Evolutionary conservation across 2,113 vertebrate genomes (phyloP), one percentile per base, ranked within the genome.

Genomic region (Mesocricetus auratus): DNA sequence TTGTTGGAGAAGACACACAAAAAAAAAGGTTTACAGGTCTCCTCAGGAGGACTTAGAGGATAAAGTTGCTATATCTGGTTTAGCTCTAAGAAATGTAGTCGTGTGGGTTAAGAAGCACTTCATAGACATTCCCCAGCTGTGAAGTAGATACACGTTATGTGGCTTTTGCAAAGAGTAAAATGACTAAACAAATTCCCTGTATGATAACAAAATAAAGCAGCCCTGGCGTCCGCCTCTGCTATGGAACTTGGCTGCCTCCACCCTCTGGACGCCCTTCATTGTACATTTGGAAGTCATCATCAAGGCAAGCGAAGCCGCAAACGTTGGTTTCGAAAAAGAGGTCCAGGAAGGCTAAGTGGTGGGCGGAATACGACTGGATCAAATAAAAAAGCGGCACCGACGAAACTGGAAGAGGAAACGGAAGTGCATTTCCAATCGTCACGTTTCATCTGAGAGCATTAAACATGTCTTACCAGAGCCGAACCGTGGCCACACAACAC

Each of bases 261-360:
- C 36, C 10, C 53, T 82, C n/a, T 42, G 45, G 26, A 8, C 2
- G 11, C 45, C 42, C 26, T 92, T 69, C 62, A 1, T 17, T 77
- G 56, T 85, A 31, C 95, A 89, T 96, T 90, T 97, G 97, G 94
- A 96, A 91, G 74, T 87, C 86, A 74, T 98, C 71, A 79, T 45
- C 81, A 69, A 91, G 36, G 79, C 83, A 69, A 29, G 36, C 68
- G 45, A 92, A 93, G 71, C 69, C 98, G 10, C 4, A 53, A 91
- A 74, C 90, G 78, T 42, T 81, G 93, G 81, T 92, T 95, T 97
- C 88, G 93, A 77, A 90, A 95, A 86, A 69, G 77, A 86, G 17
- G 22, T 73, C 91, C n/a, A 90, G 95, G 88, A 94, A 92, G 90
- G 26, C 81, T 81, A 39, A 73, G 92, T 93, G 64, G 82, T 93